phyloP scores from a whole-genome alignment of 1,140 invertebrate species.

The Plutomurus gul region DNA sequence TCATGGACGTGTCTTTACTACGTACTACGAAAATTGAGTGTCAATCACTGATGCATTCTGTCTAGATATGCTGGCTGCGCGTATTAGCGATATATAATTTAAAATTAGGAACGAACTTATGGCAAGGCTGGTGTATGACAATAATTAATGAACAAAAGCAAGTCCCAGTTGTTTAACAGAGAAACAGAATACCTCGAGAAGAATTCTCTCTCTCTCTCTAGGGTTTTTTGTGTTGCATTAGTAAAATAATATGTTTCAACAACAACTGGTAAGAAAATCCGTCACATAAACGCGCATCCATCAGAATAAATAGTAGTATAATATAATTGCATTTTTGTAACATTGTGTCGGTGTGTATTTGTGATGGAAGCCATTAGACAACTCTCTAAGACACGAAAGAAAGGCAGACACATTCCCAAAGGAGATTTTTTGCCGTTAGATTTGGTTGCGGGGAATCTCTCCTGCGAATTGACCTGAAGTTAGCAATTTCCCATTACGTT shows the following conservation, averaged over 20 bases:
- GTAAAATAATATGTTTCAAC: not conserved
- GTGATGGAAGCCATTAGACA: not conserved
- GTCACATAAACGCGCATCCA: not conserved
- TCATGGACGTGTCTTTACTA: too few species aligned
- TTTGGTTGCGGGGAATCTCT: not conserved
- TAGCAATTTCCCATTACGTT: not conserved
- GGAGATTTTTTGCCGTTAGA: slow-evolving; percentile 3
- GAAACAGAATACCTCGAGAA: not conserved
- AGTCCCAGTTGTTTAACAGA: too few species aligned
- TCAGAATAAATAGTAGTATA: not conserved
- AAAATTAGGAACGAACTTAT: too few species aligned
- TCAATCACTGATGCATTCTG: too few species aligned
- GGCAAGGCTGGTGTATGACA: too few species aligned
- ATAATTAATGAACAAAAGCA: too few species aligned
- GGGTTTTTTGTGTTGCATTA: not conserved
- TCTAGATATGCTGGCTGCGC: too few species aligned
- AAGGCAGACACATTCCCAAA: not conserved
- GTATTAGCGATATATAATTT: too few species aligned
- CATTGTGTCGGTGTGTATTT: not conserved
- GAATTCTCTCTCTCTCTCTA: not conserved
- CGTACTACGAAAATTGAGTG: too few species aligned
- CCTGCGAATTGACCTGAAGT: slow-evolving; percentile 3
- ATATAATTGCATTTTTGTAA: not conserved
- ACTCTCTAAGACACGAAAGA: not conserved
- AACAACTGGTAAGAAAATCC: not conserved